Percentiles rank a stretch among this genome's conserved stretches.
Conservation (phyloP, 2,113 vertebrate genomes). For the Scomber scombrus region DNA sequence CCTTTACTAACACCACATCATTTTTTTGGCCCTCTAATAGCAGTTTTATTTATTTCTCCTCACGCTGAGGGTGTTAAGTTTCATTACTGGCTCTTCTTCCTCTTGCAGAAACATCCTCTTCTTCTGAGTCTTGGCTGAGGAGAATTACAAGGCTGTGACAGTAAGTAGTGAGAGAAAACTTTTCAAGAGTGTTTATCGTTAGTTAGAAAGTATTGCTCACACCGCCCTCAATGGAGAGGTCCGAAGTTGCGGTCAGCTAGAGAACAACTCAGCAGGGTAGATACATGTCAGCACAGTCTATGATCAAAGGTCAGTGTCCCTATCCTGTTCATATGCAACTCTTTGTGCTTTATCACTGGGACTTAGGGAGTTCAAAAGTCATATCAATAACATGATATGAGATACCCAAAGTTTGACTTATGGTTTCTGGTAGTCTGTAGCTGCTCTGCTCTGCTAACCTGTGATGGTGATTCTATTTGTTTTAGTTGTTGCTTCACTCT, state of each 20-base stretch:
- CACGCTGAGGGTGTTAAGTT: background rate
- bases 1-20: background rate
- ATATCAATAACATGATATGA: background rate
- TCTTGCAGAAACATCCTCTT: slow-evolving; percentile 54
- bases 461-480: background rate
- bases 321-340: slow-evolving; percentile 3
- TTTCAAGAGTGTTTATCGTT: background rate
- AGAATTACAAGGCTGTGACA: slow-evolving; percentile 67
- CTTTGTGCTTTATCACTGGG: background rate
- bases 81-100: slow-evolving; percentile 3
- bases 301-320: slow-evolving; percentile 4
- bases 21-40: background rate
- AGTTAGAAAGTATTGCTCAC: background rate
- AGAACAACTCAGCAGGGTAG: background rate
- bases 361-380: slow-evolving; percentile 10
- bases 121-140: slow-evolving; percentile 62
- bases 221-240: background rate
- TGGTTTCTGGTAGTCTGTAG: background rate
- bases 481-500: background rate
- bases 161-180: slow-evolving; percentile 59
- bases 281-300: background rate
- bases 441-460: background rate
- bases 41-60: background rate
- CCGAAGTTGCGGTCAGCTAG: slow-evolving; percentile 12
- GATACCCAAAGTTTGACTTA: background rate